These are phyloP conservation scores for Eupithecia pulchellata DNA, from an alignment of 2,888 invertebrate genomes.

Conservation along the genomic window DNA sequence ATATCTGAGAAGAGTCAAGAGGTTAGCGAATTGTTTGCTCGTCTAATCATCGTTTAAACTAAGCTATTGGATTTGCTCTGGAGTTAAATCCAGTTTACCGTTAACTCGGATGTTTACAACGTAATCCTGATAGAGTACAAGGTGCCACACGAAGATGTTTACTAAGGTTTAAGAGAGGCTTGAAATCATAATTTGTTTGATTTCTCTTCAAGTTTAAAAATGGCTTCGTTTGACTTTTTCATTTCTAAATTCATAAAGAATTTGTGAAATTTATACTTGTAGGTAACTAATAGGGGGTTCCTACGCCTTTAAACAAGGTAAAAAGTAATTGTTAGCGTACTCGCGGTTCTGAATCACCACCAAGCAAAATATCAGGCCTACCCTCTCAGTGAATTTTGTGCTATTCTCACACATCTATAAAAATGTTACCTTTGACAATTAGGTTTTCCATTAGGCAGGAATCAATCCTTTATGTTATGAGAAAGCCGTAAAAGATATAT, in stretches of 20 bases:
- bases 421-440: neutral
- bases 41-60: slow-evolving; percentile 65
- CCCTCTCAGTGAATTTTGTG: neutral
- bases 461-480: neutral
- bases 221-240: too few species aligned
- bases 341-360: neutral
- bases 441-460: neutral
- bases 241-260: too few species aligned
- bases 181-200: neutral
- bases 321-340: neutral
- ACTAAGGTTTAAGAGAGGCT: neutral
- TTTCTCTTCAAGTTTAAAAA: too few species aligned
- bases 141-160: neutral
- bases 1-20: slow-evolving; percentile 60
- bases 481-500: neutral
- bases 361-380: neutral
- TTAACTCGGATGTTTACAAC: slow-evolving; percentile 46
- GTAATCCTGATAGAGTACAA: slow-evolving; percentile 21
- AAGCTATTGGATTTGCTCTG: slow-evolving; percentile 63
- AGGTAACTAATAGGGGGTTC: neutral
- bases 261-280: neutral
- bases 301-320: neutral
- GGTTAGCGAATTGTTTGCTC: slow-evolving; percentile 67
- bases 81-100: slow-evolving; percentile 61
- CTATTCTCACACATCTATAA: neutral